Conservation (phyloP, 2,888 invertebrate genomes). For the Metalampra italica region DNA sequence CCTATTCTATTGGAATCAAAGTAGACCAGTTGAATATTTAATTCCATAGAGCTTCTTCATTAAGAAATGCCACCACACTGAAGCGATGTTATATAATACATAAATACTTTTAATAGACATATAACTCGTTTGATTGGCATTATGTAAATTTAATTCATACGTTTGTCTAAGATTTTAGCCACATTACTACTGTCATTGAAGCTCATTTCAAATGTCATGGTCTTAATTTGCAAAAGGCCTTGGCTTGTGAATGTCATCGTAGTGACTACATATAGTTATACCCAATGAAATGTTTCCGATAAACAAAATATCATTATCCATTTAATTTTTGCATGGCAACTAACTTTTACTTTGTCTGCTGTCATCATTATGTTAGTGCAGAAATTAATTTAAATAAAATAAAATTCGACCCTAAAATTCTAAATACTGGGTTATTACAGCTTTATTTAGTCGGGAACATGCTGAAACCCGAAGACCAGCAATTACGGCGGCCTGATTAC, state of each 20-base stretch:
- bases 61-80: neutral
- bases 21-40: constrained; percentile 2
- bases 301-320: too few relatives aligned
- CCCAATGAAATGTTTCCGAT: neutral
- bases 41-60: neutral
- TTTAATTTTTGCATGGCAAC: too few relatives aligned
- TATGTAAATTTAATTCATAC: constrained; percentile 11
- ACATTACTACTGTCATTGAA: constrained; percentile 17
- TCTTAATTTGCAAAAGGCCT: constrained; percentile 25
- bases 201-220: constrained; percentile 34
- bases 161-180: constrained; percentile 14
- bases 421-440: too few relatives aligned
- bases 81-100: neutral
- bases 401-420: neutral
- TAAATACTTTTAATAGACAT: too few relatives aligned
- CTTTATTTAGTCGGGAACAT: constrained; percentile 7
- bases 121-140: neutral
- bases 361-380: too few relatives aligned
- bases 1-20: neutral
- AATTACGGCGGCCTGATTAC: constrained; percentile 28
- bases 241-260: constrained; percentile 18
- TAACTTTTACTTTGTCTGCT: too few relatives aligned
- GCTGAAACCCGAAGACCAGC: constrained; percentile 15
- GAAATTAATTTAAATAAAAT: too few relatives aligned
- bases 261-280: too few relatives aligned